These are phyloP conservation scores for Castor canadensis DNA, from an alignment of 2,113 vertebrate genomes.

Conservation along the genomic window DNA sequence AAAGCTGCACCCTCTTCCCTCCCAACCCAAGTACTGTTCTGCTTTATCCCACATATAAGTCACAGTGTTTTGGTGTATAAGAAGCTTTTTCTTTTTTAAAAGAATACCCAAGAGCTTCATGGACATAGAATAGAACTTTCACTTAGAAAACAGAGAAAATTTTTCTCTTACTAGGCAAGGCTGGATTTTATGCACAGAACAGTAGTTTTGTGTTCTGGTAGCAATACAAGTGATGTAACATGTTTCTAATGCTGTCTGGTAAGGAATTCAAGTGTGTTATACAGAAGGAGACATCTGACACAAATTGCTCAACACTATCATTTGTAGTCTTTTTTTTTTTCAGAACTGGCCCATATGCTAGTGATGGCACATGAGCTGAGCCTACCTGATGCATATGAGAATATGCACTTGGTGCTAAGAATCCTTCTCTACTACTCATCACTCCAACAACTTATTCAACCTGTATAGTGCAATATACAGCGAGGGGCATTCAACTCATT, in stretches of 20 bases:
- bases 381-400: not conserved
- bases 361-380: not conserved
- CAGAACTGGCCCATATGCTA: not conserved
- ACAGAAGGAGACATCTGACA: not conserved
- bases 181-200: conserved; percentile 1
- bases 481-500: not conserved
- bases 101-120: conserved; percentile 32
- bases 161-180: conserved; percentile 19
- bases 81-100: conserved; percentile 43
- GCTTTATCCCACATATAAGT: not conserved
- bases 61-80: conserved; percentile 11
- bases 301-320: not conserved
- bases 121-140: not conserved
- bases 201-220: conserved; percentile 32
- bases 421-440: not conserved
- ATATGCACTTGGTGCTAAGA: not conserved
- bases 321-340: conserved; percentile 47
- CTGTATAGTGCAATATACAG: not conserved
- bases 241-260: not conserved
- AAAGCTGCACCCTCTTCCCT: conserved; percentile 97
- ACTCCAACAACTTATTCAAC: not conserved
- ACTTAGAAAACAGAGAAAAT: conserved; percentile 30
- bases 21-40: conserved; percentile 93
- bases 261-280: conserved; percentile 34
- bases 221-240: not conserved